Percentiles rank a stretch among this genome's conserved stretches.
Conservation (phyloP, 2,797 vertebrate genomes). For the Cyclopterus lumpus region DNA sequence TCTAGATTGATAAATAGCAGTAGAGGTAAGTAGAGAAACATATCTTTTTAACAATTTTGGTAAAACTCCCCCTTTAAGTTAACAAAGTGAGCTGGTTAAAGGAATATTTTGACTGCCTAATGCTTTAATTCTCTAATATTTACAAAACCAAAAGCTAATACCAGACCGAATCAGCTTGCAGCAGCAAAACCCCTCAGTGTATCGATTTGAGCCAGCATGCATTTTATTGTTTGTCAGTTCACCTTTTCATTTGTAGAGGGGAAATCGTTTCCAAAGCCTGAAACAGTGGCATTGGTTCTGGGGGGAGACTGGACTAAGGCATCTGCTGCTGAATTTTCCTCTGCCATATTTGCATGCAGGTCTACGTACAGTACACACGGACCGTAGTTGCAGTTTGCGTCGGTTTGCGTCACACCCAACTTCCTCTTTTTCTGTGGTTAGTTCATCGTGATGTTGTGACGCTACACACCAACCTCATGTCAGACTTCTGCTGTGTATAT, state of each 20-base stretch:
- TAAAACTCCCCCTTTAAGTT: too few relatives aligned
- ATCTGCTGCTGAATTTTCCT: constrained; percentile 74
- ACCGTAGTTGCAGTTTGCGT: constrained; percentile 7
- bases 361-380: constrained; percentile 38
- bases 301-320: constrained; percentile 23
- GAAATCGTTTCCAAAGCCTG: constrained; percentile 5
- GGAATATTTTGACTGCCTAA: not conserved
- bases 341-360: constrained; percentile 79
- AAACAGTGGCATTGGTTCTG: not conserved
- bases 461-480: constrained; percentile 16
- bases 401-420: constrained; percentile 74
- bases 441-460: constrained; percentile 57
- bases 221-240: not conserved
- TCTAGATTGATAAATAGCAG: too few relatives aligned
- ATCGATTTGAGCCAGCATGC: not conserved
- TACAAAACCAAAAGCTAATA: not conserved
- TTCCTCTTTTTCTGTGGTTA: constrained; percentile 85
- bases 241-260: not conserved
- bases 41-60: too few relatives aligned
- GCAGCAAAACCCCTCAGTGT: not conserved
- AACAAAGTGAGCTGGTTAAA: not conserved
- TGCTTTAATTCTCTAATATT: not conserved
- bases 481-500: constrained; percentile 8
- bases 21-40: too few relatives aligned
- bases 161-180: not conserved